Evolutionary conservation across 2,797 vertebrate genomes (phyloP).

Genomic region (Sebastiscus albofasciatus): DNA sequence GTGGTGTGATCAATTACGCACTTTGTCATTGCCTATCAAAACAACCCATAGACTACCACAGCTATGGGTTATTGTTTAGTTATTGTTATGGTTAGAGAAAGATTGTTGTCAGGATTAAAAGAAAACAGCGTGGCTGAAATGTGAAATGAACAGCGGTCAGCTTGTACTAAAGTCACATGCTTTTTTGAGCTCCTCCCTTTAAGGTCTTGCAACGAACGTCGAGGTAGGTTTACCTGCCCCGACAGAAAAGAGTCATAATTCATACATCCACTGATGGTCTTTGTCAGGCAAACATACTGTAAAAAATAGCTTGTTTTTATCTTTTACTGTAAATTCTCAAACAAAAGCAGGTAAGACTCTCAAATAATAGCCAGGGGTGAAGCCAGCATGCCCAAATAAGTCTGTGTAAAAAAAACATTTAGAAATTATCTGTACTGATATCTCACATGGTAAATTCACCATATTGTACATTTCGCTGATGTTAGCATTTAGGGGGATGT

Average conservation of each 20-base stretch:
- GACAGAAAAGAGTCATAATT: neutral
- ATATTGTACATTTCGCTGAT: neutral
- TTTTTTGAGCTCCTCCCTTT: too few relatives aligned
- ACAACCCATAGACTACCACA: neutral
- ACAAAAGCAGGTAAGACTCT: neutral
- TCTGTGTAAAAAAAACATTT: neutral
- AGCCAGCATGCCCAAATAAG: neutral
- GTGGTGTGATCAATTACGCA: too few relatives aligned
- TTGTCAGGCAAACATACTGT: neutral
- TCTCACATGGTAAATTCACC: neutral
- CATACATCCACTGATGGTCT: accelerated
- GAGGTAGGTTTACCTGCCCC: accelerated
- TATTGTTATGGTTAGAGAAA: neutral
- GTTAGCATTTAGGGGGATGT: too few relatives aligned
- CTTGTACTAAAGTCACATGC: neutral
- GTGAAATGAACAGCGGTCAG: neutral
- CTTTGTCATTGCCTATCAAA: neutral
- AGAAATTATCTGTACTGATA: neutral
- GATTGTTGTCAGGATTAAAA: too few relatives aligned
- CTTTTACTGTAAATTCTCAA: neutral
- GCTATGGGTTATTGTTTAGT: neutral
- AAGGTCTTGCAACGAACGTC: too few relatives aligned
- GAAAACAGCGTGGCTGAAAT: neutral
- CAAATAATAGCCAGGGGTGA: neutral
- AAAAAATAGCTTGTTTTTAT: neutral